phyloP scores from a whole-genome alignment of 2,888 invertebrate species.

The Trissonchulus latispiculum region DNA sequence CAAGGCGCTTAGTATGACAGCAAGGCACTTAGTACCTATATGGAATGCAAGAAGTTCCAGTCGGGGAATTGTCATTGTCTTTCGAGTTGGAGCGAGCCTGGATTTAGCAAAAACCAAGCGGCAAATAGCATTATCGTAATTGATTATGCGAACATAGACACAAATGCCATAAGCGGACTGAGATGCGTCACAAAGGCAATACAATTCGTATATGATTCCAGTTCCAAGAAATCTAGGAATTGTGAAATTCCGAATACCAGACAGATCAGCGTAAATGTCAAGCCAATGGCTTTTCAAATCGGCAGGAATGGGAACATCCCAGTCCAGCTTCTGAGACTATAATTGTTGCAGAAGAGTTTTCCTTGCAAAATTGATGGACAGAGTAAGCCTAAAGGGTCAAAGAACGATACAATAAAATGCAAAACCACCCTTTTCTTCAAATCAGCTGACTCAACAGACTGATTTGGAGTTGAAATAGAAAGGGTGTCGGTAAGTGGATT shows the following conservation, averaged over 20 bases:
- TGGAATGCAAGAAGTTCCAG: not conserved
- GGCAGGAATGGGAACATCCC: constrained; percentile 30
- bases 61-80: not conserved
- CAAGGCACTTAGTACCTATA: constrained; percentile 2
- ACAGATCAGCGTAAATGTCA: too few species aligned
- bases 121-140: too few species aligned
- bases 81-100: constrained; percentile 27
- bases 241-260: too few species aligned
- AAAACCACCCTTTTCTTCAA: constrained; percentile 26
- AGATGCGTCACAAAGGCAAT: too few species aligned
- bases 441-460: not conserved
- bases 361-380: constrained; percentile 23
- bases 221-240: too few species aligned
- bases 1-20: constrained; percentile 24
- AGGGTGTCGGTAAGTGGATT: constrained; percentile 9
- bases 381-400: constrained; percentile 29
- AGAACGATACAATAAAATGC: constrained; percentile 25
- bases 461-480: not conserved
- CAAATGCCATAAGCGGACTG: too few species aligned
- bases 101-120: constrained; percentile 26
- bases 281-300: too few species aligned
- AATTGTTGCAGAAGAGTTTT: constrained; percentile 32
- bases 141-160: too few species aligned
- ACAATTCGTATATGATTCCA: too few species aligned
- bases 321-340: constrained; percentile 29